A percentile compares a stretch with the other conserved stretches of the same genome.
These are phyloP conservation scores for Agrilus planipennis DNA, from an alignment of 1,140 invertebrate genomes.

Conservation along the genomic window DNA sequence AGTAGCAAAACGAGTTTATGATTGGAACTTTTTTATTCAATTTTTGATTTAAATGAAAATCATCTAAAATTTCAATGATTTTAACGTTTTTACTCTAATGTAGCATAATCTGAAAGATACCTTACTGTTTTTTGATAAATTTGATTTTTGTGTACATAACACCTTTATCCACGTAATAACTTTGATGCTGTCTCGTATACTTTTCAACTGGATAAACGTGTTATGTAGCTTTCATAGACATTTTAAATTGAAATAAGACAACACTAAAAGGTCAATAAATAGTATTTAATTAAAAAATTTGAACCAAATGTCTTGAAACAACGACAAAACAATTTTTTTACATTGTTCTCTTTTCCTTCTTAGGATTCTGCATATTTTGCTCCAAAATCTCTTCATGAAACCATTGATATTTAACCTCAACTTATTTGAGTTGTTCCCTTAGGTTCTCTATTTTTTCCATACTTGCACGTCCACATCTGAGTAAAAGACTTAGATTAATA, in stretches of 20 bases:
- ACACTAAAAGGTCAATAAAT: neutral
- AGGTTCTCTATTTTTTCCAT: conserved; percentile 2
- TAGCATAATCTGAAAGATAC: too few species aligned
- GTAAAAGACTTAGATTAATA: neutral
- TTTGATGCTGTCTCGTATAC: too few species aligned
- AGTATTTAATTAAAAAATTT: neutral
- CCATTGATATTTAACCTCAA: neutral
- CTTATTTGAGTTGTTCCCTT: neutral
- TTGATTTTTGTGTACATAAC: neutral
- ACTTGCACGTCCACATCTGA: too few species aligned
- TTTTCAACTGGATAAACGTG: too few species aligned
- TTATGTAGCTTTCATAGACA: neutral
- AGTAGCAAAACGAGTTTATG: neutral
- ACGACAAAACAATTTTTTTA: neutral
- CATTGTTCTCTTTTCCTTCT: neutral
- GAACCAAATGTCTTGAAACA: neutral
- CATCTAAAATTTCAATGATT: neutral
- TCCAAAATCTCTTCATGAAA: neutral
- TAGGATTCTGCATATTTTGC: neutral
- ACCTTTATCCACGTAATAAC: conserved; percentile 5
- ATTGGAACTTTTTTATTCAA: neutral
- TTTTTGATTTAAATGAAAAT: neutral
- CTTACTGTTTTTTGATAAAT: neutral
- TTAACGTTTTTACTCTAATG: neutral
- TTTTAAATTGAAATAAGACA: neutral